Evolutionary conservation across 92 coral and sea anemone genomes (phyloP).

Genomic region (Nematostella vectensis): DNA sequence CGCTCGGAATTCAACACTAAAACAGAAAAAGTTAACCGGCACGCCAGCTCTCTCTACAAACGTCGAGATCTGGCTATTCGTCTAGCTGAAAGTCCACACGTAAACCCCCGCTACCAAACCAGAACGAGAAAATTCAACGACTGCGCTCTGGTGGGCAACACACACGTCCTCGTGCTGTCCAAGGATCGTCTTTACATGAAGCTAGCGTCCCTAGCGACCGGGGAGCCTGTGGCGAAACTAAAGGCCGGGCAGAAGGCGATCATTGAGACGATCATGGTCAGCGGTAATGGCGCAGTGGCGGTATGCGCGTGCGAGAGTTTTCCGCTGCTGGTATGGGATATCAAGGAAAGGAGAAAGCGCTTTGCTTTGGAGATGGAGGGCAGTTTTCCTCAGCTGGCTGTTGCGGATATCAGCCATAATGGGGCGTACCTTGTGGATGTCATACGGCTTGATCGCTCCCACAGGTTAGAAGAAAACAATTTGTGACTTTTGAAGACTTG

Average conservation of each 20-base stretch:
- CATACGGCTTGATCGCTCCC: constrained; percentile 71
- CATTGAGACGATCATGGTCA: constrained; percentile 92
- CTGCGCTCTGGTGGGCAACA: constrained; percentile 81
- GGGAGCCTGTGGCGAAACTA: constrained; percentile 83
- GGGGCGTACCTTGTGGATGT: constrained; percentile 90
- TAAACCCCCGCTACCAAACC: constrained; percentile 47
- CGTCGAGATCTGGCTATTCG: constrained; percentile 91
- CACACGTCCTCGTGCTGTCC: constrained; percentile 81
- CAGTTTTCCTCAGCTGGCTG: constrained; percentile 78
- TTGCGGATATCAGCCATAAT: constrained; percentile 81
- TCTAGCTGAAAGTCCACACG: constrained; percentile 88
- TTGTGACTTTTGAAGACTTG: too few relatives aligned
- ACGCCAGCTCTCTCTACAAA: constrained; percentile 96
- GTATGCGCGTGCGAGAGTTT: constrained; percentile 86
- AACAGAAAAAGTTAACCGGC: constrained; percentile 76
- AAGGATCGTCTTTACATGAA: constrained; percentile 83
- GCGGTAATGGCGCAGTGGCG: constrained; percentile 77
- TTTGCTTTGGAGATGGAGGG: constrained; percentile 69
- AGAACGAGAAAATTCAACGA: constrained; percentile 83
- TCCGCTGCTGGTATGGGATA: constrained; percentile 85
- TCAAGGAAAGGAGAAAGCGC: constrained; percentile 52
- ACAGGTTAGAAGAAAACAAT: too few relatives aligned
- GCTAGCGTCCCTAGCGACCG: constrained; percentile 84
- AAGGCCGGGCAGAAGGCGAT: constrained; percentile 80
- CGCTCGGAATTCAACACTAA: constrained; percentile 79